Conservation (phyloP, 2,113 vertebrate genomes). For the Epinephelus fuscoguttatus region DNA sequence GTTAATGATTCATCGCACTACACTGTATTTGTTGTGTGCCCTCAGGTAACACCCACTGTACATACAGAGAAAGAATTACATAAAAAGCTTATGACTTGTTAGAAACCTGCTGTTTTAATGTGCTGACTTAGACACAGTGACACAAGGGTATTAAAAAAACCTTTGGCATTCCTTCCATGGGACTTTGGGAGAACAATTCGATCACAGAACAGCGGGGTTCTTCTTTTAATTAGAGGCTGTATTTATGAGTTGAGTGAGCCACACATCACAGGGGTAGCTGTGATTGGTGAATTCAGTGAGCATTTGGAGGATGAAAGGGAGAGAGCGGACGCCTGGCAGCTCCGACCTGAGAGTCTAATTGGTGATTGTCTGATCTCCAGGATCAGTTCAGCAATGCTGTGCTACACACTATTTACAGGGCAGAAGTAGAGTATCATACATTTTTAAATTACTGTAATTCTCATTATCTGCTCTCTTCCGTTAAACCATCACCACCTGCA, state of each 20-base stretch:
- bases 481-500: background rate
- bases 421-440: background rate
- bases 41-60: background rate
- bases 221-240: constrained; percentile 34
- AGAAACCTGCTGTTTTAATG: background rate
- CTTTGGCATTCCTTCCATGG: background rate
- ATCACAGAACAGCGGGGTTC: constrained; percentile 16
- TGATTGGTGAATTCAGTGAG: background rate
- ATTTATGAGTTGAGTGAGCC: background rate
- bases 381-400: background rate
- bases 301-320: background rate
- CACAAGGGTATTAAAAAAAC: background rate
- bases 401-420: background rate
- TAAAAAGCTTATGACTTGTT: background rate
- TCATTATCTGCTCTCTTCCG: background rate
- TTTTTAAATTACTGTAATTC: background rate
- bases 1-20: no score
- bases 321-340: background rate
- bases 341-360: constrained; percentile 16
- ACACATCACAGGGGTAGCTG: background rate
- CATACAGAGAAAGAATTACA: no score
- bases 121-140: background rate
- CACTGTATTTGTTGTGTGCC: background rate
- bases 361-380: background rate
- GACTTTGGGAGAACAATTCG: background rate